Base-by-base conservation (phyloP, 2,113 vertebrate genomes). In the Brienomyrus longianalis region DNA sequence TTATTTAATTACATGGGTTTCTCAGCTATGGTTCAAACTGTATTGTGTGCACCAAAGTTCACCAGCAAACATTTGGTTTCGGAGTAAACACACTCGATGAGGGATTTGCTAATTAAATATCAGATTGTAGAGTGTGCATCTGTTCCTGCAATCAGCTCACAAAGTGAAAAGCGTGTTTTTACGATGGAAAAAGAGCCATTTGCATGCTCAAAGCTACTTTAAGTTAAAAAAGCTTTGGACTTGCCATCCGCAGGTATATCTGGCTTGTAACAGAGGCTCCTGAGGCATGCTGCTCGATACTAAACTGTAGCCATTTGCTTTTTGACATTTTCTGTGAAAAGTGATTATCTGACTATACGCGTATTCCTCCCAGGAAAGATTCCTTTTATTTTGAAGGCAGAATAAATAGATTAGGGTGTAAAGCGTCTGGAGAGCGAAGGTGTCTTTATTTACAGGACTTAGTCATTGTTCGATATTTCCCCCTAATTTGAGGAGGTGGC, bases 21-120 rank as follows among this genome's bases (percentile, higher is more conserved):
- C 35, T 39, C 74, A 43, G 92, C 93, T 90, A 87, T 80, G 89
- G 51, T 56, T n/a, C 27, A 35, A 87, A 87, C n/a, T 19, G 15
- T 35, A 43, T 17, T 17, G 85, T 15, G 51, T 51, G 45, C 84
- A 56, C 50, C 50, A 9, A 54, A 35, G 13, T 87, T 87, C 51
- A 87, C 13, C n/a, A 54, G 17, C 15, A 56, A 35, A 54, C 51
- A 31, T 54, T 56, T 87, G 85, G 15, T 56, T 87, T 87, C 5
- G 1, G 27, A 35, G 17, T 48, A 87, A 39, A 87, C 19, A 27
- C 51, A 56, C 47, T 9, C n/a, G 31, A 3, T 0, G 7, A 39
- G 51, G 51, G 85, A 35, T 27, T 86, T 15, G 45, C 21, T 51
- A 50, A 86, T 50, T 86, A 48, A 50, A 86, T n/a, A 48, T 45